These are phyloP conservation scores for Crossocerus cetratus DNA, from an alignment of 2,888 invertebrate genomes.

Conservation along the genomic window DNA sequence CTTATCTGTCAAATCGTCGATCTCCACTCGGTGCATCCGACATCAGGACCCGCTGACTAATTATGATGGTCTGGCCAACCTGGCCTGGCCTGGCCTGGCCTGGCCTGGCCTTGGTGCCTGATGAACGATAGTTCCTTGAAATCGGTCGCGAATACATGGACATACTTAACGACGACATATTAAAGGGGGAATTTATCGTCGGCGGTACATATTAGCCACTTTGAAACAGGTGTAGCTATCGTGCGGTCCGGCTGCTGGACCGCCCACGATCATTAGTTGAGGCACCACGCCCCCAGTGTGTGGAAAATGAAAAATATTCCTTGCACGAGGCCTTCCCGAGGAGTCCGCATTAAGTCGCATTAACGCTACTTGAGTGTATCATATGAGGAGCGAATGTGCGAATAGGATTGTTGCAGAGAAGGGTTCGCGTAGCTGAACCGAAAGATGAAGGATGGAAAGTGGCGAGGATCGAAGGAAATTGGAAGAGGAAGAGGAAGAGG, in stretches of 20 bases:
- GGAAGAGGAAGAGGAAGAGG: conserved; percentile 26
- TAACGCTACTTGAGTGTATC: background rate
- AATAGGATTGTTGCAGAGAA: too few relatives aligned
- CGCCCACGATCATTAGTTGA: background rate
- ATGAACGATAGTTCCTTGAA: too few relatives aligned
- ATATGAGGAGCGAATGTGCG: background rate
- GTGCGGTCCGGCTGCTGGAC: background rate
- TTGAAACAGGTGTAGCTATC: conserved; percentile 2
- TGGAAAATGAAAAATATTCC: background rate
- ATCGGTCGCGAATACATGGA: too few relatives aligned
- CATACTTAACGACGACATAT: background rate
- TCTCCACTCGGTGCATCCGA: background rate
- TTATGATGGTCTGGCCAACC: too few relatives aligned
- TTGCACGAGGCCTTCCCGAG: too few relatives aligned
- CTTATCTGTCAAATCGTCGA: background rate
- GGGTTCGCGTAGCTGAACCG: too few relatives aligned
- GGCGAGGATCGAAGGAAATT: too few relatives aligned
- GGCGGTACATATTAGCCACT: conserved; percentile 16
- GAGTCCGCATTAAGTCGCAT: too few relatives aligned
- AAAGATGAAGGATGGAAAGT: too few relatives aligned
- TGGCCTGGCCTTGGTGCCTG: too few relatives aligned
- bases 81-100: too few relatives aligned
- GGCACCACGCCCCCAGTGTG: background rate
- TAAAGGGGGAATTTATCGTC: background rate
- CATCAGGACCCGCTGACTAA: too few relatives aligned